Conservation (phyloP, 1,140 invertebrate genomes). For the Calephelis nemesis region DNA sequence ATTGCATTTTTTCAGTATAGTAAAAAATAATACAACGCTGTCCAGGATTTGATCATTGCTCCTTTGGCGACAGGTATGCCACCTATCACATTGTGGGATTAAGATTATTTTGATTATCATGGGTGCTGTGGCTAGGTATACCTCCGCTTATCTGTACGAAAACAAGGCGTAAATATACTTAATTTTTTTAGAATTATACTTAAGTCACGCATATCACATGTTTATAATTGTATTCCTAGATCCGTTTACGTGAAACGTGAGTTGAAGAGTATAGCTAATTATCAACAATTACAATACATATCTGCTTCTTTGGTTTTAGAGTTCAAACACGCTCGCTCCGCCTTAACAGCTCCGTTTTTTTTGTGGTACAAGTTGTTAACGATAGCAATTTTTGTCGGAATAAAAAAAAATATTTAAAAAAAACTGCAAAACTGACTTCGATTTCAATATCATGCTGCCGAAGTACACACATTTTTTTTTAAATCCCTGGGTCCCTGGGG, state of each 20-base stretch:
- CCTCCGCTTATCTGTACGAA: no score
- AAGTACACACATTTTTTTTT: no score
- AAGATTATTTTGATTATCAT: neutral
- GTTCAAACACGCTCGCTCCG: conserved; percentile 36
- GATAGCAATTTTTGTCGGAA: neutral
- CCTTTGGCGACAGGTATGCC: no score
- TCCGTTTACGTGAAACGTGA: neutral
- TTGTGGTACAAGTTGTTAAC: conserved; percentile 33
- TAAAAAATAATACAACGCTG: no score
- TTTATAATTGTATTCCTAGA: conserved; percentile 3
- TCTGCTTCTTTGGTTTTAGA: conserved; percentile 32
- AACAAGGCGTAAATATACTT: no score
- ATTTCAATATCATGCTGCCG: no score
- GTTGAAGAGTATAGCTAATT: conserved; percentile 25
- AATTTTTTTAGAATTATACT: neutral
- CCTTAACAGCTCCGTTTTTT: conserved; percentile 31
- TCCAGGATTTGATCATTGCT: no score
- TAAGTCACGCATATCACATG: neutral
- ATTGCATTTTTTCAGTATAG: no score
- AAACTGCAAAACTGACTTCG: no score
- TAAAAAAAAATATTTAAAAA: no score
- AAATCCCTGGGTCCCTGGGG: no score
- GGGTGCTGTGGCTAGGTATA: neutral
- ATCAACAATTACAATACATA: conserved; percentile 37
- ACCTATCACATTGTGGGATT: no score